These are phyloP conservation scores for Opisthocomus hoazin DNA, from an alignment of 2,113 vertebrate genomes.

Conservation along the genomic window DNA sequence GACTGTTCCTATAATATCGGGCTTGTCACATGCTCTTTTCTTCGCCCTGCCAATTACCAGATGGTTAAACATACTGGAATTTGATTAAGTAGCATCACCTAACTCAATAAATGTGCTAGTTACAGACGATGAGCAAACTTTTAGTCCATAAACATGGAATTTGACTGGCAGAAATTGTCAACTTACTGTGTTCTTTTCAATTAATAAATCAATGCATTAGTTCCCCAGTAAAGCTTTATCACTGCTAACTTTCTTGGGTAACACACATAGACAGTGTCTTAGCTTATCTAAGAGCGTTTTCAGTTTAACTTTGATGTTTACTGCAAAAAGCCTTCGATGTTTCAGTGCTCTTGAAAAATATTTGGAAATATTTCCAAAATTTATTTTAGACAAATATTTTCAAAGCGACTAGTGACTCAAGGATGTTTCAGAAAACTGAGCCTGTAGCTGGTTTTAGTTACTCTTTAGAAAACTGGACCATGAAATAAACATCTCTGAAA, in stretches of 20 bases:
- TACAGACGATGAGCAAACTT: neutral
- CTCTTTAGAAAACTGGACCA: neutral
- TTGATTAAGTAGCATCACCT: neutral
- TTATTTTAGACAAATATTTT: neutral
- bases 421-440: neutral
- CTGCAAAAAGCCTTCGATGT: neutral
- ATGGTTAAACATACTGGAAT: neutral
- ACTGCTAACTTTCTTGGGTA: neutral
- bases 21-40: neutral
- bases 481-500: neutral
- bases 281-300: neutral
- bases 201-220: neutral
- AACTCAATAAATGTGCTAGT: neutral
- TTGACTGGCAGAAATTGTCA: neutral
- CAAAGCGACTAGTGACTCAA: neutral
- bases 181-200: neutral
- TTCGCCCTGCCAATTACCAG: neutral
- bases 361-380: neutral
- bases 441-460: neutral
- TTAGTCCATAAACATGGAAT: neutral
- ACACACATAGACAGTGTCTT: fast-evolving
- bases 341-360: neutral
- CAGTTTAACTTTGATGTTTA: neutral
- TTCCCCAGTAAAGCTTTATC: neutral
- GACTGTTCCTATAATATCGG: neutral